These are phyloP conservation scores for Trinorchestia longiramus DNA, from an alignment of 1,140 invertebrate genomes.

Conservation along the genomic window DNA sequence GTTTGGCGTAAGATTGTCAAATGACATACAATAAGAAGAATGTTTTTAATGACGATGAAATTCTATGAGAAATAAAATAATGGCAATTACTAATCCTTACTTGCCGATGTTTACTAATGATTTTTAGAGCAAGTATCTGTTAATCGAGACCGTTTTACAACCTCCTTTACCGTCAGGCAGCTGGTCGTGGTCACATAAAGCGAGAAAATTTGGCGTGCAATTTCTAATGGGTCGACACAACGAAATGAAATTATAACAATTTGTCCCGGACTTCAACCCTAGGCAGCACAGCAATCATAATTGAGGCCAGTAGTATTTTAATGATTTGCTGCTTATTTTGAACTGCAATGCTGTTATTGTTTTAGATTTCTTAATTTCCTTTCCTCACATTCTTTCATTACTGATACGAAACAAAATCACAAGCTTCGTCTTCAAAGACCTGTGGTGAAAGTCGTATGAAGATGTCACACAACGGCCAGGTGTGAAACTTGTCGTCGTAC, in stretches of 20 bases:
- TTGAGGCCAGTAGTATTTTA: neutral
- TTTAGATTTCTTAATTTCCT: neutral
- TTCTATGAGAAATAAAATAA: no score
- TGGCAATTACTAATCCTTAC: no score
- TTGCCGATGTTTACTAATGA: no score
- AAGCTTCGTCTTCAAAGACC: neutral
- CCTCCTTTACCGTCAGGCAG: no score
- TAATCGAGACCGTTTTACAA: no score
- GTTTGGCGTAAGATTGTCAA: no score
- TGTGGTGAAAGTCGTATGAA: neutral
- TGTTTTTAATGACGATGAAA: no score
- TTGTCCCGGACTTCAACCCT: neutral
- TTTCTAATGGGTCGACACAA: neutral
- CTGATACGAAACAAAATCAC: neutral
- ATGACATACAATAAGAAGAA: no score
- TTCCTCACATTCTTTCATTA: neutral
- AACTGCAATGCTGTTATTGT: neutral
- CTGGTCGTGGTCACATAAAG: no score
- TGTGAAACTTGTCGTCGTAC: neutral
- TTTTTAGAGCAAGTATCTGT: no score
- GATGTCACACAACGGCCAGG: neutral
- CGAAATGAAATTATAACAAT: neutral
- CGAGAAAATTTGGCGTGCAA: neutral
- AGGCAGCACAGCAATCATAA: neutral
- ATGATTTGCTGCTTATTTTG: neutral